A percentile compares a stretch with the other conserved stretches of the same genome.
Evolutionary conservation across 2,113 vertebrate species (phyloP).

Genomic region (Micronycteris hirsuta): DNA sequence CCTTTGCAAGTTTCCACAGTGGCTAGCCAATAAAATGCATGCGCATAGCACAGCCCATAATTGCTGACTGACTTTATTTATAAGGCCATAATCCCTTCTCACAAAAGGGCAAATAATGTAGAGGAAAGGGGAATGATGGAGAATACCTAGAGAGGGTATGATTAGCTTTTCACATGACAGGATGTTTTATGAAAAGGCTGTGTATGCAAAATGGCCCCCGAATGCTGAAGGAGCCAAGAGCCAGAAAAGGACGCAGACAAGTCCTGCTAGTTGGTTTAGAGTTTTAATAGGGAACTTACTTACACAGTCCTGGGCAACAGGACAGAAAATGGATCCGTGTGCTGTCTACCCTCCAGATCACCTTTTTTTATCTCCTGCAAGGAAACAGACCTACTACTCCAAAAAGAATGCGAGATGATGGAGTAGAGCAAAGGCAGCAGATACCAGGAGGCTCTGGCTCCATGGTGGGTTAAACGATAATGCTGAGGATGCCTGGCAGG

Average conservation of each 20-base stretch:
- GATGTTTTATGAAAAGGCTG: background rate
- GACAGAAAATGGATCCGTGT: too few relatives aligned
- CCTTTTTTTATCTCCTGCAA: background rate
- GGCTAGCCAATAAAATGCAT: background rate
- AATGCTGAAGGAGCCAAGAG: background rate
- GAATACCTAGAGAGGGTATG: background rate
- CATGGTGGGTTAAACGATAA: background rate
- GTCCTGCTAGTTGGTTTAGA: background rate
- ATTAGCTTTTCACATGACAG: background rate
- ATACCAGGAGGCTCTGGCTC: background rate
- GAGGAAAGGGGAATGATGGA: background rate
- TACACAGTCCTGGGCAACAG: background rate
- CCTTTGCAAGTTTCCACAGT: background rate
- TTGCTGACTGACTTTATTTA: background rate
- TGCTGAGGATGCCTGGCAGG: background rate
- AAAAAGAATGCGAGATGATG: background rate
- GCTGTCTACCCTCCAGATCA: background rate
- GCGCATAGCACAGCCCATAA: background rate
- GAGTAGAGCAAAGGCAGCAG: background rate
- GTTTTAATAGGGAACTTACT: background rate
- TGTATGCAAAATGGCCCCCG: background rate
- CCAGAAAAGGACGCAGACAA: background rate
- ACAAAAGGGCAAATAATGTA: background rate
- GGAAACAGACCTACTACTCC: background rate
- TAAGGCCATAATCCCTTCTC: background rate